Evolutionary conservation across 2,888 invertebrate species (phyloP), one percentile per base, ranked within the genome.

Genomic region (Trichacis sp.): DNA sequence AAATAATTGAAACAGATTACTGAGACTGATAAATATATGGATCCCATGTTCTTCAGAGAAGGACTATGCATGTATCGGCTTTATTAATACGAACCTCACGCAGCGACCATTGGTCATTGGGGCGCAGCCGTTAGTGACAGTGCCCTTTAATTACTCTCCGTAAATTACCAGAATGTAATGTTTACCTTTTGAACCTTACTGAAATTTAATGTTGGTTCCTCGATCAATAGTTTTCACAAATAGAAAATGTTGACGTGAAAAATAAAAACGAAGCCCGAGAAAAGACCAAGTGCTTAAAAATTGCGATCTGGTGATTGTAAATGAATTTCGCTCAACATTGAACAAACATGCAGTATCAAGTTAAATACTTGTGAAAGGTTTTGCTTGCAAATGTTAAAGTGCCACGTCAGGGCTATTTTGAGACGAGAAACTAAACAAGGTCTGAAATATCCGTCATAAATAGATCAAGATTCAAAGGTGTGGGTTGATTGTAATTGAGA

Each of bases 131-230:
- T 76, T 58, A 69, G 71, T 75, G 81, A 80, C 80, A 69, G 73
- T 72, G 70, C 70, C 76, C 76, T 80, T 81, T 81, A 78, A 81
- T 81, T 81, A 79, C 78, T 72, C 71, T 48, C 68, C 58, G 55
- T 67, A 67, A 67, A 67, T 67, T 57, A 67, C 24, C 43, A 20
- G 14, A 49, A 45, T 38, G 45, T 46, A 50, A 62, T 52, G 51
- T 53, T 60, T 36, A 19, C 45, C 19, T 40, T 9, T 24, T 30
- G 36, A 30, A 36, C 58, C 52, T 20, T 45, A n/a, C n/a, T n/a
- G n/a, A n/a, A n/a, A n/a, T n/a, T n/a, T n/a, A n/a, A n/a, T n/a
- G n/a, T n/a, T n/a, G n/a, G n/a, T n/a, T n/a, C n/a, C n/a, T n/a
- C n/a, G n/a, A n/a, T n/a, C n/a, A n/a, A n/a, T n/a, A n/a, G n/a